Base-by-base conservation (phyloP, 2,797 vertebrate species). In the Sebastes goodei region DNA sequence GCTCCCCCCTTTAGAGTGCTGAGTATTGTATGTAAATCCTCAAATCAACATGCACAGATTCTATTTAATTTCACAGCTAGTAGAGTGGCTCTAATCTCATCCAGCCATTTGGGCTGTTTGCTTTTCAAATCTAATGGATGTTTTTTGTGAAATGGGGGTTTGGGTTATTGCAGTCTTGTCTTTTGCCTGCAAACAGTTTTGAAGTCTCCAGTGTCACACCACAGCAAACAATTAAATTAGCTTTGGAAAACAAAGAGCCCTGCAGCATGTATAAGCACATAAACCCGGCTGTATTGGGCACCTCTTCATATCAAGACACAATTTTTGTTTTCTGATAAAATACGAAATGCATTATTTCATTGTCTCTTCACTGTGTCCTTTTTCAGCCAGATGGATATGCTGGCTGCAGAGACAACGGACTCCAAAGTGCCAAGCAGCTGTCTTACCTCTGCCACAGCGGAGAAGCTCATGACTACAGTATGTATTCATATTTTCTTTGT, bases 51-150 rank as follows among this genome's bases (percentile, higher is more conserved):
- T 92, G 88, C 87, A 78, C 92, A 94, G 89, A 93, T 91, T 94
- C 88, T 87, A 89, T 92, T 95, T 95, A 93, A 95, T 96, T 96
- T 95, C 94, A 95, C 93, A 95, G 94, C 91, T 92, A 93, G 92
- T 92, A 88, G 93, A 94, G 89, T 94, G 93, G 83, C 90, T 93
- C 92, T 94, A 94, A 96, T 95, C 93, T 92, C 92, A 92, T 90
- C 78, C 87, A 89, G 78, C 90, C 88, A 86, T 95, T 95, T 92
- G 91, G 79, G 84, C 80, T 89, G 83, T 94, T 94, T 91, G 87
- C 85, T 93, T 93, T 94, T 92, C 76, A 90, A 93, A 93, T 91
- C 80, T 92, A 91, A 93, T 92, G 89, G 87, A 87, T 86, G 78
- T 15, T 75, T 89, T 92, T 82, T 90, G 49, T 82, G 71, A 38